These are phyloP conservation scores for Eriocheir sinensis DNA, from an alignment of 1,140 invertebrate genomes.

Conservation along the genomic window DNA sequence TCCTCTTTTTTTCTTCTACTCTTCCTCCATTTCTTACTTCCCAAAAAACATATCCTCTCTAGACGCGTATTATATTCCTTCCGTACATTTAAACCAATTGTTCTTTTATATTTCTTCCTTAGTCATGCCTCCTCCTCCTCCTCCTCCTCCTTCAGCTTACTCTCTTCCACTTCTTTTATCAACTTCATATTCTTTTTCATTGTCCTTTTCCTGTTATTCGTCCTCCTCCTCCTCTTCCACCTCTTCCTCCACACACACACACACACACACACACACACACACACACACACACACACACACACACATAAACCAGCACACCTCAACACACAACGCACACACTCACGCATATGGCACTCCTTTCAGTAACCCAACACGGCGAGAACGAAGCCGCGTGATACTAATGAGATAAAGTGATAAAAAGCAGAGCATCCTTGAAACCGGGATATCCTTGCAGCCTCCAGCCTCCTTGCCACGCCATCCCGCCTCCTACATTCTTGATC, in stretches of 20 bases:
- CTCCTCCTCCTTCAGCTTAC: background rate
- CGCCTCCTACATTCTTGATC: too few species aligned
- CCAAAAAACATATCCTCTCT: background rate
- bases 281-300: conserved; percentile 36
- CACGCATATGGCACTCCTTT: too few species aligned
- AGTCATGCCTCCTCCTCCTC: background rate
- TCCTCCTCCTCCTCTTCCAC: background rate
- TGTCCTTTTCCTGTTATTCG: background rate
- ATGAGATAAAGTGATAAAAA: too few species aligned
- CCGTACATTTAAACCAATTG: background rate
- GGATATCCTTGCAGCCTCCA: too few species aligned
- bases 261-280: conserved; percentile 6
- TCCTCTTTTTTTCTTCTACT: background rate
- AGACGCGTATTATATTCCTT: background rate
- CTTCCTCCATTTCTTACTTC: background rate
- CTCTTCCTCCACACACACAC: too few species aligned
- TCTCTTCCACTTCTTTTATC: background rate
- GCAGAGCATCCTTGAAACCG: too few species aligned
- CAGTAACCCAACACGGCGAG: background rate
- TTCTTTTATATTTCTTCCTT: background rate
- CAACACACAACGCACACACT: conserved; percentile 46
- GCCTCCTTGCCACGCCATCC: too few species aligned
- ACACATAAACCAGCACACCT: conserved; percentile 33
- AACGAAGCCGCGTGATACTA: too few species aligned
- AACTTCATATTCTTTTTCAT: background rate